Percentiles rank a stretch among this genome's conserved stretches.
Conservation (phyloP, 2,113 vertebrate genomes). For the Jaculus jaculus region DNA sequence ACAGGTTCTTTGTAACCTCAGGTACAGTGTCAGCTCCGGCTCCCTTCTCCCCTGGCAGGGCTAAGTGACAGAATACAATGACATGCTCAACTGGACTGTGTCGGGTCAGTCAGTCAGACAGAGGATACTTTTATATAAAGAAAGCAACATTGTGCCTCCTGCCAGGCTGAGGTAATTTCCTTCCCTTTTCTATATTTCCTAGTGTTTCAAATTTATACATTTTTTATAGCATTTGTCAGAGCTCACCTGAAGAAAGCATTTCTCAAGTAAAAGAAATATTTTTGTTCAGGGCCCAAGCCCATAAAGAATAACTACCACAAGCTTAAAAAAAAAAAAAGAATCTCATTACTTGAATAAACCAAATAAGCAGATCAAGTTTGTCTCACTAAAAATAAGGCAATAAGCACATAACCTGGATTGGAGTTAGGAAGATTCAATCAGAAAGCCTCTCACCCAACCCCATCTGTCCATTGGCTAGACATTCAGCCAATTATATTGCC, state of each 20-base stretch:
- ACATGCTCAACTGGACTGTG: conserved; percentile 74
- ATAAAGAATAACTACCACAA: conserved; percentile 85
- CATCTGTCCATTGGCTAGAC: not conserved
- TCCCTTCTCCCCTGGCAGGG: conserved; percentile 58
- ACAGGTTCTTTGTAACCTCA: conserved; percentile 78
- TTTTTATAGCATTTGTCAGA: conserved; percentile 78
- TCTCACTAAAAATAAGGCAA: conserved; percentile 74
- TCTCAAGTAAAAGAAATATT: conserved; percentile 86
- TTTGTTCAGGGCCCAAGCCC: conserved; percentile 83
- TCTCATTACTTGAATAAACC: conserved; percentile 73
- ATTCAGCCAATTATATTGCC: conserved; percentile 67
- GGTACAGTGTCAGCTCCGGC: conserved; percentile 52
- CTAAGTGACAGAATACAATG: conserved; percentile 79
- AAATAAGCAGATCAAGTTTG: conserved; percentile 83
- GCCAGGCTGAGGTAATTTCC: conserved; percentile 88
- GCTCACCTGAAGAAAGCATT: conserved; percentile 85
- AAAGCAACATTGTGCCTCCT: conserved; percentile 84
- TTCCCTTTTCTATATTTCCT: conserved; percentile 85
- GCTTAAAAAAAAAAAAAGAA: conserved; percentile 77
- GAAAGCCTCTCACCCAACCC: not conserved
- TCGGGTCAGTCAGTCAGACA: conserved; percentile 78
- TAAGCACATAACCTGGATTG: conserved; percentile 50
- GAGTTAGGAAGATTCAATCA: conserved; percentile 24
- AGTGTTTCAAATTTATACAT: conserved; percentile 83
- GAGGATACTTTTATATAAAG: conserved; percentile 87